Evolutionary conservation across 2,888 invertebrate genomes (phyloP).

Genomic region (Caenorhabditis sp.): DNA sequence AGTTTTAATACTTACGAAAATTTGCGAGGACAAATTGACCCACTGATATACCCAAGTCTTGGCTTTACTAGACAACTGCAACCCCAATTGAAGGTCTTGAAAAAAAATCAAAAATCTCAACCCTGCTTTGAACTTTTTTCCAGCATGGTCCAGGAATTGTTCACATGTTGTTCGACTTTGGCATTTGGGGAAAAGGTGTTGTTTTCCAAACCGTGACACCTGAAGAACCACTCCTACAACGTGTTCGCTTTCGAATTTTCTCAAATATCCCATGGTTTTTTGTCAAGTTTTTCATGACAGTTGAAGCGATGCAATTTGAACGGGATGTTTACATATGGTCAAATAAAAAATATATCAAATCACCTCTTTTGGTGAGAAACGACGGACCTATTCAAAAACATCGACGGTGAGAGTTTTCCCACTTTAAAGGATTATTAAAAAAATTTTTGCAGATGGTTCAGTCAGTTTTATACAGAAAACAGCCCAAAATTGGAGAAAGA

Average conservation of each 20-base stretch:
- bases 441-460: slow-evolving; percentile 77
- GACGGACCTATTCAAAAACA: slow-evolving; percentile 79
- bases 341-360: slow-evolving; percentile 80
- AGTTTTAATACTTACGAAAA: too few relatives aligned
- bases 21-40: too few relatives aligned
- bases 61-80: too few relatives aligned
- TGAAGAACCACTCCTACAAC: slow-evolving; percentile 80
- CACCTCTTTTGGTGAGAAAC: slow-evolving; percentile 80
- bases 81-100: too few relatives aligned
- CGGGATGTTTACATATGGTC: slow-evolving; percentile 88
- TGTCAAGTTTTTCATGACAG: slow-evolving; percentile 78
- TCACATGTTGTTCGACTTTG: slow-evolving; percentile 77
- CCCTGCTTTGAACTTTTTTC: too few relatives aligned
- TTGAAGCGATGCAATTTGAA: slow-evolving; percentile 79
- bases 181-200: slow-evolving; percentile 74
- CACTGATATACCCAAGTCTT: too few relatives aligned
- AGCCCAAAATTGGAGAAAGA: slow-evolving; percentile 73
- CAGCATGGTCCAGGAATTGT: slow-evolving; percentile 83
- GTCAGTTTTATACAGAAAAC: slow-evolving; percentile 83
- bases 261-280: slow-evolving; percentile 78
- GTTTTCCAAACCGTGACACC: slow-evolving; percentile 84
- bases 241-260: slow-evolving; percentile 82
- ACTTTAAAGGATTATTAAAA: not conserved
- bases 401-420: slow-evolving; percentile 41
- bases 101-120: too few relatives aligned